Conservation (phyloP, 2,888 invertebrate species). For the Hemicrepidius hirtus region DNA sequence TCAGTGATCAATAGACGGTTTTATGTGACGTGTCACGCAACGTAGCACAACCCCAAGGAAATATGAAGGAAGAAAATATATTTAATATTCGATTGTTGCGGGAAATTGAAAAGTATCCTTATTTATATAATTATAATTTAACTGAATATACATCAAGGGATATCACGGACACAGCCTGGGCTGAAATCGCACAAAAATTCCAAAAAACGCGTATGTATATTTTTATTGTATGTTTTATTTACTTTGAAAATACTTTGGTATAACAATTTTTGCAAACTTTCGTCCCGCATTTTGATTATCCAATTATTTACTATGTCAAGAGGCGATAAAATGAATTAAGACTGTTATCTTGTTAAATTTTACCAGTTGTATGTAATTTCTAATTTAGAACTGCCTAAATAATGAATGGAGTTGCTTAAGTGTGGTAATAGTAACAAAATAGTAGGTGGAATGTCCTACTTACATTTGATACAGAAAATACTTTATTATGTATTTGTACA, state of each 20-base stretch:
- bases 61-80: slow-evolving; percentile 16
- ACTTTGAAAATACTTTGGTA: too few species aligned
- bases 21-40: slow-evolving; percentile 11
- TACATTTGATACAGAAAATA: too few species aligned
- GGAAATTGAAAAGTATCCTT: slow-evolving; percentile 14
- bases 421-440: background rate
- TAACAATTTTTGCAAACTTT: too few species aligned
- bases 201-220: slow-evolving; percentile 4
- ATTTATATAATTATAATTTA: slow-evolving; percentile 10
- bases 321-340: background rate
- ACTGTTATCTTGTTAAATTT: background rate
- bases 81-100: slow-evolving; percentile 5
- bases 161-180: background rate
- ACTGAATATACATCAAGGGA: slow-evolving; percentile 5
- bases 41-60: background rate
- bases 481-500: too few species aligned
- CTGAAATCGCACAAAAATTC: background rate
- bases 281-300: too few species aligned
- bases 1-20: slow-evolving; percentile 6
- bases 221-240: background rate
- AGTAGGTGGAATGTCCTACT: slow-evolving; percentile 2
- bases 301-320: background rate
- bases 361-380: background rate
- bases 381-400: background rate
- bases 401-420: slow-evolving; percentile 3